phyloP scores from a whole-genome alignment of 2,888 invertebrate species.

The Lamellibrachia columna region DNA sequence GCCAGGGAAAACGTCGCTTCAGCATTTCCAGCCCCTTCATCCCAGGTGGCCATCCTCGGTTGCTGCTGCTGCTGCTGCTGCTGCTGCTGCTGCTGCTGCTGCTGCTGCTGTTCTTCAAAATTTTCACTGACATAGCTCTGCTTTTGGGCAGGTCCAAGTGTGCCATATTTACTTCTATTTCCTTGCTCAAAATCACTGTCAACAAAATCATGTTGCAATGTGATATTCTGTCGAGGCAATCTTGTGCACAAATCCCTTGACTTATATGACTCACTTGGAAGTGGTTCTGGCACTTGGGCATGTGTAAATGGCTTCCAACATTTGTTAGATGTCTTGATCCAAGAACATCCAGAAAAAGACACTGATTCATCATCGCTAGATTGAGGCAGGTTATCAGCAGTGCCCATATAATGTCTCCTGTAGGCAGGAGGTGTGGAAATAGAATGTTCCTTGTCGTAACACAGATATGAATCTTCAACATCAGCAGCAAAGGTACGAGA shows the following conservation, averaged over 20 bases:
- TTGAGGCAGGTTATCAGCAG: neutral
- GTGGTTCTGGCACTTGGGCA: neutral
- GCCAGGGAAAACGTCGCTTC: neutral
- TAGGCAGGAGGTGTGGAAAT: no score
- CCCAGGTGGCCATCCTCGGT: neutral
- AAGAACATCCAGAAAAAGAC: neutral
- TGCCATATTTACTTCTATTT: neutral
- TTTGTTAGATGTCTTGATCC: neutral
- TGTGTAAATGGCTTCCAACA: neutral
- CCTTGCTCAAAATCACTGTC: neutral
- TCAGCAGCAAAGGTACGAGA: neutral
- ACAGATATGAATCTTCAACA: neutral
- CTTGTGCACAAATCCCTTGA: neutral
- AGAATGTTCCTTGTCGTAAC: neutral
- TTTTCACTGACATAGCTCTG: neutral
- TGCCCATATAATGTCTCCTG: neutral
- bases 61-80: neutral
- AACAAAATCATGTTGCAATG: neutral
- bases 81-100: no score
- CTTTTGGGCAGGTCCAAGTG: neutral
- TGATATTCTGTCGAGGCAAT: neutral
- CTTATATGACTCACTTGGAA: neutral
- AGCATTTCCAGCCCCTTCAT: neutral
- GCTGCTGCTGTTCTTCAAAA: neutral
- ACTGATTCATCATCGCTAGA: neutral